Evolutionary conservation across 1,140 invertebrate species (phyloP), one percentile per base, ranked within the genome.

Genomic region (Telenomus remus): DNA sequence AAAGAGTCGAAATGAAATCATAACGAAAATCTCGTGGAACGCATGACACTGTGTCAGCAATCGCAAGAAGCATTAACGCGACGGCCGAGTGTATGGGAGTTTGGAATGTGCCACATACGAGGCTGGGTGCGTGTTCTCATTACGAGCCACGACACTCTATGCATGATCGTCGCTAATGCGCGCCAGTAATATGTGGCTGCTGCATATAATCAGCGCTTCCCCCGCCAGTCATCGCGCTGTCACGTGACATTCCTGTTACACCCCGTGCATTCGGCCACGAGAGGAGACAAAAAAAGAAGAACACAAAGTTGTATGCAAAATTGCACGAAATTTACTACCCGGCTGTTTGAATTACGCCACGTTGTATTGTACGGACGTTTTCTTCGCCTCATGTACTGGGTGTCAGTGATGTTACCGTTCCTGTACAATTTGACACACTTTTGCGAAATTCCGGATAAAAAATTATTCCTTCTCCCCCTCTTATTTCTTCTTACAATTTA

Each of bases 61-160:
- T 70, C 44, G 51, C 54, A 63, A 57, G 60, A 59, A 56, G 48
- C 48, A 64, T 63, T 72, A 64, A 64, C 51, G 68, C 47, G 19
- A 27, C 47, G n/a, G 51, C n/a, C 50, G 34, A 64, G 37, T 64
- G 53, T 71, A 71, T 61, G 70, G 63, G 46, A 66, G 56, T 65
- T 66, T 56, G 71, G 63, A 74, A 74, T 66, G 71, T 51, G 51
- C 49, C 56, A 50, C 71, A 61, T 56, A 56, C 50, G 55, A 60
- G 61, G 16, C 56, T 37, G 71, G 46, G 56, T 57, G 69, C 53
- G 60, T 51, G 70, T 74, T 74, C 70, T 74, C 70, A 74, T 66
- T 74, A 74, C 56, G 56, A 65, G 50, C 51, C 44, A 55, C 51
- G 63, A 42, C 61, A 60, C 56, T 66, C 63, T 54, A 53, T 74